phyloP scores from a whole-genome alignment of 2,888 invertebrate genomes.

The Trissolcus brochymenae region DNA sequence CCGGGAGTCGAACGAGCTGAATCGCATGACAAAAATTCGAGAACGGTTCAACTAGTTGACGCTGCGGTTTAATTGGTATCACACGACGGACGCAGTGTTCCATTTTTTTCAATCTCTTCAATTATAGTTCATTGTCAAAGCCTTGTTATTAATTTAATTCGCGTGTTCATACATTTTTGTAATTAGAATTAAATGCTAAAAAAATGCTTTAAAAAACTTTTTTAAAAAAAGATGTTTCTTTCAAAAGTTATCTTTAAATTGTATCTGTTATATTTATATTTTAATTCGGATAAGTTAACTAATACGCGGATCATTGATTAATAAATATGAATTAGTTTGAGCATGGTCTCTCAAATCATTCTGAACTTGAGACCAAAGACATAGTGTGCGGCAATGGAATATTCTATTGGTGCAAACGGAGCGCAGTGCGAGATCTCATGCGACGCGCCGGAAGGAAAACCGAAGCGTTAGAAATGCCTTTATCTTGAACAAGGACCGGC shows the following conservation, averaged over 20 bases:
- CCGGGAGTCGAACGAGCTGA: slow-evolving; percentile 31
- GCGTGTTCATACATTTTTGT: too few relatives aligned
- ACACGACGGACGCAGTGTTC: neutral
- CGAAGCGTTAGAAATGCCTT: slow-evolving; percentile 62
- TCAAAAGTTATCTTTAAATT: too few relatives aligned
- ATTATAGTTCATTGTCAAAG: too few relatives aligned
- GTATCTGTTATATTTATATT: too few relatives aligned
- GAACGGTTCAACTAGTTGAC: slow-evolving; percentile 17
- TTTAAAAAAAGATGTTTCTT: too few relatives aligned
- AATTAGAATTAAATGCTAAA: too few relatives aligned
- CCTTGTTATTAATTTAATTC: too few relatives aligned
- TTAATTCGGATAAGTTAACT: too few relatives aligned
- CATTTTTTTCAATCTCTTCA: too few relatives aligned
- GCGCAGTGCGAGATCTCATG: slow-evolving; percentile 41
- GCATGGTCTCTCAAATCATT: slow-evolving; percentile 36
- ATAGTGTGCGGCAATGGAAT: slow-evolving; percentile 45
- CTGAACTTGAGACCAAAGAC: slow-evolving; percentile 45
- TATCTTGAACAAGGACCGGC: slow-evolving; percentile 63
- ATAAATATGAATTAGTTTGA: slow-evolving; percentile 21
- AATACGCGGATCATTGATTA: too few relatives aligned
- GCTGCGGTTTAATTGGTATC: slow-evolving; percentile 33
- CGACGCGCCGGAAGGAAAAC: slow-evolving; percentile 50
- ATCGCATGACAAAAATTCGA: slow-evolving; percentile 46
- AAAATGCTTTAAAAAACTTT: too few relatives aligned
- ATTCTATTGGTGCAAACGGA: slow-evolving; percentile 42